Evolutionary conservation across 1,140 invertebrate species (phyloP), one percentile per base, ranked within the genome.

Genomic region (Euschistus heros): DNA sequence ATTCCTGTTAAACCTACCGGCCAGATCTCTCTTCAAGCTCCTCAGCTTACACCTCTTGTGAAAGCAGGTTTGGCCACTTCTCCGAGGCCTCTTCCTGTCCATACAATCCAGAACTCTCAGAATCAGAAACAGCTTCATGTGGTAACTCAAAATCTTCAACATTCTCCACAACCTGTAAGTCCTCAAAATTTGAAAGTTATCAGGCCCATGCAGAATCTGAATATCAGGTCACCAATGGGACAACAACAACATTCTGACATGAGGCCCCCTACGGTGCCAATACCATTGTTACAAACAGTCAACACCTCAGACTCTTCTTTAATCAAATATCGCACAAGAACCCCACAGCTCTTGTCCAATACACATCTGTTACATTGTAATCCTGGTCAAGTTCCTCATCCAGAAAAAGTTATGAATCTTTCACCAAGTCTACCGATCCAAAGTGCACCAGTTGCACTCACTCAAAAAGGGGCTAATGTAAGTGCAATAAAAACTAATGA

Each of bases 181-280:
- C 66, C 66, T 33, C 66, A 64, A 54, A 67, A 67, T 60, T 27
- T 67, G 26, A 67, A 67, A 64, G 20, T 65, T 14, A 59, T 65
- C 7, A 37, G 42, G 8, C 33, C 52, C 10, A 17, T 30, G 8
- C 64, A 65, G 18, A 33, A 33, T n/a, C 33, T 10, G 8, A 37
- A 37, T 13, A 37, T 37, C 33, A 37, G 33, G 33, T 37, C 33
- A 13, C 33, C 33, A 13, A 4, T 37, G 8, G 6, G 6, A 10
- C 10, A 10, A 13, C 55, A 59, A 22, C 33, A 26, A n/a, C 26
- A 5, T 15, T n/a, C 20, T 14, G 1, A 8, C 2, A 54, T 52
- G 0, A 54, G 46, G 10, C 27, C 47, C 10, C 52, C 46, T 64
- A 8, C 50, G 13, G 20, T 22, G 7, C 50, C 52, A 13, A 18